phyloP scores from a whole-genome alignment of 2,113 vertebrate genomes.

The Eolophus roseicapilla region DNA sequence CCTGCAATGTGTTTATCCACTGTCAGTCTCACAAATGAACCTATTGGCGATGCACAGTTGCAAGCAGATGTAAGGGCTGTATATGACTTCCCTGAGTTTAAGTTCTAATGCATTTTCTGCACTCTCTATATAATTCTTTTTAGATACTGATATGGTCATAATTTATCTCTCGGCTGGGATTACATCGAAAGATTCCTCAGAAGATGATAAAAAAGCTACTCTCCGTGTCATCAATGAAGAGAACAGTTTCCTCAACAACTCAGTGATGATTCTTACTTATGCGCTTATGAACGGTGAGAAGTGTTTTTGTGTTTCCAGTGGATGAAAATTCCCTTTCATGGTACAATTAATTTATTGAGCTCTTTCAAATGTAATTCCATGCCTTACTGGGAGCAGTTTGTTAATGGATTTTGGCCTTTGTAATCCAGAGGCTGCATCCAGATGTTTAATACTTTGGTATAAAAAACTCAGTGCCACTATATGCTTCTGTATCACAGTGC shows the following conservation, averaged over 20 bases:
- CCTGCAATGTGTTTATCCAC: neutral
- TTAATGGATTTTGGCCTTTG: neutral
- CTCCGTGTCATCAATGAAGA: constrained; percentile 93
- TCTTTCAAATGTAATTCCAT: neutral
- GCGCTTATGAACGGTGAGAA: constrained; percentile 95
- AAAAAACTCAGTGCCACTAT: neutral
- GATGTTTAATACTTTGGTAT: neutral
- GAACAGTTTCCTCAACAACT: constrained; percentile 95
- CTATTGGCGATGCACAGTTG: neutral
- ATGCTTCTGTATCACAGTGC: neutral
- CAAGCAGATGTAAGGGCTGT: neutral
- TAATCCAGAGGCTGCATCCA: neutral
- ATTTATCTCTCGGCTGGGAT: constrained; percentile 95
- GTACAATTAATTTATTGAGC: neutral
- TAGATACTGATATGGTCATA: constrained; percentile 94
- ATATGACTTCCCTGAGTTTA: neutral
- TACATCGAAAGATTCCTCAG: constrained; percentile 89
- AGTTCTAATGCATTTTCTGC: neutral
- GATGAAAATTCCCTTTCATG: constrained; percentile 5
- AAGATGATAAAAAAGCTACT: constrained; percentile 92
- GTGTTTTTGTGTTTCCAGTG: neutral
- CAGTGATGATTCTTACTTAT: constrained; percentile 98
- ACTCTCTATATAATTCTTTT: constrained; percentile 8
- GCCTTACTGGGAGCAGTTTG: neutral
- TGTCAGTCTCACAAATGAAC: neutral